These are phyloP conservation scores for Pyrochroa serraticornis DNA, from an alignment of 2,888 invertebrate species.

Conservation along the genomic window DNA sequence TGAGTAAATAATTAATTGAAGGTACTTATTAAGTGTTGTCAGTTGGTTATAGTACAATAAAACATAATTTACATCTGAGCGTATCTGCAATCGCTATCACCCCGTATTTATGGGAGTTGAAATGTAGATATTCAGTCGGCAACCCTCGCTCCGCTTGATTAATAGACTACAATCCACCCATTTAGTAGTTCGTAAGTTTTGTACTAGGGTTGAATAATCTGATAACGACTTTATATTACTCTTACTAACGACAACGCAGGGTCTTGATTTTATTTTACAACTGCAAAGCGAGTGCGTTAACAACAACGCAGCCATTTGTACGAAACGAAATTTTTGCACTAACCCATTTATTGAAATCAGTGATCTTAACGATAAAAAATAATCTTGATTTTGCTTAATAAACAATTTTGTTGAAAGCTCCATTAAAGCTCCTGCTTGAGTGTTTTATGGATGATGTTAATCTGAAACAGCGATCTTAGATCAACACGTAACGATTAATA, in stretches of 20 bases:
- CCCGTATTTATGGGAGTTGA: slow-evolving; percentile 47
- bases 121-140: slow-evolving; percentile 46
- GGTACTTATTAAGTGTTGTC: slow-evolving; percentile 35
- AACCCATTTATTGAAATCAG: too few relatives aligned
- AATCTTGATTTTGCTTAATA: background rate
- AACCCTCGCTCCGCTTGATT: slow-evolving; percentile 49
- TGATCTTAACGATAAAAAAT: background rate
- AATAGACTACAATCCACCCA: slow-evolving; percentile 54
- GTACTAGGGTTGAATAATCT: slow-evolving; percentile 51
- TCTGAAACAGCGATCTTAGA: slow-evolving; percentile 10
- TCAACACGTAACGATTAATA: slow-evolving; percentile 13
- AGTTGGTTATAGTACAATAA: slow-evolving; percentile 42
- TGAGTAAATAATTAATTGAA: too few relatives aligned
- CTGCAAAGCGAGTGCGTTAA: slow-evolving; percentile 1
- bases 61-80: slow-evolving; percentile 44
- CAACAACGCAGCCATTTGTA: background rate
- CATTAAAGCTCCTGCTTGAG: too few relatives aligned
- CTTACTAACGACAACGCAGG: slow-evolving; percentile 40
- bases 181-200: slow-evolving; percentile 54
- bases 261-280: slow-evolving; percentile 23
- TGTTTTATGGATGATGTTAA: background rate
- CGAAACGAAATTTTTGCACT: background rate
- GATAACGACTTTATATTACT: slow-evolving; percentile 52
- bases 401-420: too few relatives aligned
- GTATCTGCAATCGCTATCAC: slow-evolving; percentile 46